Conservation (phyloP, 2,113 vertebrate genomes). For the Microtus ochrogaster region DNA sequence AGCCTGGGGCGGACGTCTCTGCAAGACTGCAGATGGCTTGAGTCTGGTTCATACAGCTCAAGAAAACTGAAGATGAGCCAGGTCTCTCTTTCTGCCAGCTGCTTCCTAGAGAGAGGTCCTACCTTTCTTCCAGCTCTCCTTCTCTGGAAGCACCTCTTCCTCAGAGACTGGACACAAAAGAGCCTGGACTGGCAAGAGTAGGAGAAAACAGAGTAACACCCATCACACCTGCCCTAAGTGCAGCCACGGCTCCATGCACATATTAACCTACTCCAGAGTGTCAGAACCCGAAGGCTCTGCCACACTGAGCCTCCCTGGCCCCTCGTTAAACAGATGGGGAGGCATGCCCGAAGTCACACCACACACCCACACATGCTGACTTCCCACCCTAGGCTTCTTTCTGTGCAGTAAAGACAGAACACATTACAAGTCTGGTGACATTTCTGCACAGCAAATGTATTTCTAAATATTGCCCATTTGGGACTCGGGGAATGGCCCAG, state of each 20-base stretch:
- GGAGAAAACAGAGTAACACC: background rate
- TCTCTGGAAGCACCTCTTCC: background rate
- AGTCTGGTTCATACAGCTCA: background rate
- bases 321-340: background rate
- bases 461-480: constrained; percentile 34
- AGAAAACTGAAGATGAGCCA: background rate
- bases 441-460: constrained; percentile 36
- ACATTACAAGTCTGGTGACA: constrained; percentile 1
- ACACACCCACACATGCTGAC: background rate
- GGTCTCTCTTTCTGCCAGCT: background rate
- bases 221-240: background rate
- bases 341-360: constrained; percentile 10
- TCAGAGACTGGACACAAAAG: background rate
- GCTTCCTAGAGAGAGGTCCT: background rate
- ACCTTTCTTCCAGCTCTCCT: background rate
- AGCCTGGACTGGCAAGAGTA: background rate
- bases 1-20: background rate
- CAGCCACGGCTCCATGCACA: background rate
- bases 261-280: background rate
- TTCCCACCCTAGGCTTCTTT: background rate
- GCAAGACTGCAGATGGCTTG: background rate
- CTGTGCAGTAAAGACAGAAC: constrained; percentile 9
- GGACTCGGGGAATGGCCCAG: background rate
- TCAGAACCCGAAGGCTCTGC: background rate
- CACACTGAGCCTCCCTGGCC: background rate